Evolutionary conservation across 2,797 vertebrate species (phyloP).

Genomic region (Hyperoplus lanceolatus): DNA sequence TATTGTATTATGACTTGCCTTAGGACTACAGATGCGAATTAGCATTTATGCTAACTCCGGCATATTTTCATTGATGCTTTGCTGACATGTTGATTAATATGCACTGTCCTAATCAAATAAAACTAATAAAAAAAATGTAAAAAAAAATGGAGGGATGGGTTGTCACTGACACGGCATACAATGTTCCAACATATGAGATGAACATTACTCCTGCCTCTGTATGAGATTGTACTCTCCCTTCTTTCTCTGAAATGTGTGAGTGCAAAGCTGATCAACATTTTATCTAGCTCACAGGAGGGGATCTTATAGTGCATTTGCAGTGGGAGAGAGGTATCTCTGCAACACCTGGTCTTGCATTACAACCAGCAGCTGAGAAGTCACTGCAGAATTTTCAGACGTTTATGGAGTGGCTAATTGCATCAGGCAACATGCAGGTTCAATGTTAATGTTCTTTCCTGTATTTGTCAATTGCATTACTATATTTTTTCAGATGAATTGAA

Average conservation of each 20-base stretch:
- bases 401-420: background rate
- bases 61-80: too few relatives aligned
- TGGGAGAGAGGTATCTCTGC: background rate
- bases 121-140: too few relatives aligned
- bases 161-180: background rate
- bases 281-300: constrained; percentile 33
- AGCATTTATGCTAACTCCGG: too few relatives aligned
- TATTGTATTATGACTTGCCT: too few relatives aligned
- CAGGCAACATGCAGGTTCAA: background rate
- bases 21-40: too few relatives aligned
- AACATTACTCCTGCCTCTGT: background rate
- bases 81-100: too few relatives aligned
- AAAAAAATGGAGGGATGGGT: background rate
- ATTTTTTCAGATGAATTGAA: background rate
- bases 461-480: background rate
- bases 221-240: constrained; percentile 1
- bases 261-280: constrained; percentile 49
- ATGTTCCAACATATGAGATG: constrained; percentile 18
- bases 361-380: constrained; percentile 11
- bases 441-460: background rate
- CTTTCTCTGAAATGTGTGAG: constrained; percentile 7
- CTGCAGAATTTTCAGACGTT: background rate
- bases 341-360: constrained; percentile 31
- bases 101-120: too few relatives aligned
- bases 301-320: constrained; percentile 32